Evolutionary conservation across 2,113 vertebrate genomes (phyloP).

Genomic region (Sitta europaea): DNA sequence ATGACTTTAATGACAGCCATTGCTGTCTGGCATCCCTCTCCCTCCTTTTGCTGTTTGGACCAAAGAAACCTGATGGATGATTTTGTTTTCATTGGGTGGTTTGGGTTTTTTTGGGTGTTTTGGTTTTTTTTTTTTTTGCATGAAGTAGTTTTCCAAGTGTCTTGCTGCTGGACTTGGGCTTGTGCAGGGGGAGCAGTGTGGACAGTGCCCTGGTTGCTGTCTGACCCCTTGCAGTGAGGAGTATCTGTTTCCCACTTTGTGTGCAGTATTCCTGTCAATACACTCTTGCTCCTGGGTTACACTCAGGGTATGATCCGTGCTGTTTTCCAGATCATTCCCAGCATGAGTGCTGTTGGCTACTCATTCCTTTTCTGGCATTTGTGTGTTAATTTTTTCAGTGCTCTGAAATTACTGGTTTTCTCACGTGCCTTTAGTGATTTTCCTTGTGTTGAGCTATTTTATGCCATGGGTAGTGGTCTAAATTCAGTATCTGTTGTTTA

Average conservation of each 20-base stretch:
- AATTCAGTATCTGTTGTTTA: not conserved
- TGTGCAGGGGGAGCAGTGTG: not conserved
- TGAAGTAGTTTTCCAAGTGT: not conserved
- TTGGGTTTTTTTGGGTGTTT: too few species aligned
- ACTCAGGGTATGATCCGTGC: not conserved
- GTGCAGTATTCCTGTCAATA: not conserved
- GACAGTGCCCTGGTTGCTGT: not conserved
- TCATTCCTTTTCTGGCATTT: not conserved
- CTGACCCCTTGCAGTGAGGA: not conserved
- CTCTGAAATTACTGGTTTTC: not conserved
- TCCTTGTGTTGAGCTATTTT: not conserved
- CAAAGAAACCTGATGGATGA: not conserved
- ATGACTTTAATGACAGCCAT: fast-evolving
- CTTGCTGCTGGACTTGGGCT: fast-evolving
- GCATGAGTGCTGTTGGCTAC: not conserved
- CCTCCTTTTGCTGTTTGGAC: not conserved
- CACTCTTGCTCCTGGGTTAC: not conserved
- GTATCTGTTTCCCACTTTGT: not conserved
- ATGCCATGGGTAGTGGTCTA: fast-evolving
- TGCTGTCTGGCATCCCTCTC: not conserved
- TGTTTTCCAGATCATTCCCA: not conserved
- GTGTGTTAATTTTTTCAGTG: not conserved
- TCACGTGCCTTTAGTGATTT: not conserved
- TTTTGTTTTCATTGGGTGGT: fast-evolving
- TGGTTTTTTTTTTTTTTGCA: not conserved